A percentile compares a stretch with the other conserved stretches of the same genome.
These are phyloP conservation scores for Tenodera sinensis DNA, from an alignment of 2,888 invertebrate genomes.

Conservation along the genomic window DNA sequence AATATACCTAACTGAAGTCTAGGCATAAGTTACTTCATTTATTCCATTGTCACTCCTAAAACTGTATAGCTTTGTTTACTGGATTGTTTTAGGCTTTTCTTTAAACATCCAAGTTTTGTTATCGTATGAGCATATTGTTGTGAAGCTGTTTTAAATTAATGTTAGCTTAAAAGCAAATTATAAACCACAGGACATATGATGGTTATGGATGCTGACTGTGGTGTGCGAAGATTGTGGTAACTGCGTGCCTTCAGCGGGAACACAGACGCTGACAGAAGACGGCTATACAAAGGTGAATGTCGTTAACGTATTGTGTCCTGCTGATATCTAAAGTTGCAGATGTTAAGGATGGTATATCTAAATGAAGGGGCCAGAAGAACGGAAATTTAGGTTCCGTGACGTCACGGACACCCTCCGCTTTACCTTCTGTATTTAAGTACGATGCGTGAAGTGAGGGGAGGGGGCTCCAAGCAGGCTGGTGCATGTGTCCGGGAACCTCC, in stretches of 20 bases:
- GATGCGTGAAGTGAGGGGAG: not conserved
- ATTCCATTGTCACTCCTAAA: no score
- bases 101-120: no score
- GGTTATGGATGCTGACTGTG: no score
- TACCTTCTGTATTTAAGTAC: not conserved
- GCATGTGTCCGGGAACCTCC: not conserved
- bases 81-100: no score
- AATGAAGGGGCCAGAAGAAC: not conserved
- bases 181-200: no score
- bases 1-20: no score
- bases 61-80: no score
- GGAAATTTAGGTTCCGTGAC: not conserved
- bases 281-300: no score
- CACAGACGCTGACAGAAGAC: not conserved
- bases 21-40: no score
- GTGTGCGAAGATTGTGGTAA: not conserved
- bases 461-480: slow-evolving; percentile 17
- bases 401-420: not conserved
- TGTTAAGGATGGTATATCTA: not conserved
- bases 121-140: no score
- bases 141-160: no score
- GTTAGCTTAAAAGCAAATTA: no score
- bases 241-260: not conserved
- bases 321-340: not conserved
- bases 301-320: not conserved